phyloP scores from a whole-genome alignment of 2,888 invertebrate genomes.

The Seladonia tumulorum region DNA sequence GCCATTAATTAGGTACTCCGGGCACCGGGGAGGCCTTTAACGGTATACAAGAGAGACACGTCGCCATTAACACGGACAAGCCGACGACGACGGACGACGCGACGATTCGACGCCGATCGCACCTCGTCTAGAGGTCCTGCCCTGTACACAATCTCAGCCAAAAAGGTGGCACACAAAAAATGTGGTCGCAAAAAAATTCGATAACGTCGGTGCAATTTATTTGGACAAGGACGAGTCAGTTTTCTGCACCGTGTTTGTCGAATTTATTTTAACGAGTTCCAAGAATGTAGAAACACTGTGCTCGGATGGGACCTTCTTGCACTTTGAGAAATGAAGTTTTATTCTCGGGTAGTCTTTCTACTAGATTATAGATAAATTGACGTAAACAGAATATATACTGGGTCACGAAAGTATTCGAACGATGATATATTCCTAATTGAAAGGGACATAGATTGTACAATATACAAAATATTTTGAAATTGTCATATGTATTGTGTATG shows the following conservation, averaged over 20 bases:
- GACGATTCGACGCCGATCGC: conserved; percentile 65
- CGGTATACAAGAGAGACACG: conserved; percentile 74
- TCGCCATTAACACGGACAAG: conserved; percentile 66
- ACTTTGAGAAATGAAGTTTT: too few species aligned
- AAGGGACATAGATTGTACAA: too few species aligned
- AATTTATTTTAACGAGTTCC: not conserved
- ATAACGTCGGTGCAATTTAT: not conserved
- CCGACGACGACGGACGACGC: conserved; percentile 44
- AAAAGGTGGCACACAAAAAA: not conserved
- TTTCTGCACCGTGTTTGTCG: not conserved
- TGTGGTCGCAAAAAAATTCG: not conserved
- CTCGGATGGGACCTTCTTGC: too few species aligned
- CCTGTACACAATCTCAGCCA: not conserved
- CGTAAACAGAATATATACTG: too few species aligned
- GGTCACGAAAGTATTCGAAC: too few species aligned
- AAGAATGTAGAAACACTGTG: too few species aligned
- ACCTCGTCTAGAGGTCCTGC: conserved; percentile 9
- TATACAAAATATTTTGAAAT: too few species aligned
- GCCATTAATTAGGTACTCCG: conserved; percentile 74
- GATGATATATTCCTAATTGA: too few species aligned
- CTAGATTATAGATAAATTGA: too few species aligned
- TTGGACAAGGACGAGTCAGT: not conserved
- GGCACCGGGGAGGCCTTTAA: conserved; percentile 69
- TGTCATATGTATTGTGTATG: too few species aligned
- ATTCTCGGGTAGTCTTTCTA: too few species aligned